Evolutionary conservation across 1,140 invertebrate species (phyloP), one percentile per base, ranked within the genome.

Genomic region (Drosophila suzukii): DNA sequence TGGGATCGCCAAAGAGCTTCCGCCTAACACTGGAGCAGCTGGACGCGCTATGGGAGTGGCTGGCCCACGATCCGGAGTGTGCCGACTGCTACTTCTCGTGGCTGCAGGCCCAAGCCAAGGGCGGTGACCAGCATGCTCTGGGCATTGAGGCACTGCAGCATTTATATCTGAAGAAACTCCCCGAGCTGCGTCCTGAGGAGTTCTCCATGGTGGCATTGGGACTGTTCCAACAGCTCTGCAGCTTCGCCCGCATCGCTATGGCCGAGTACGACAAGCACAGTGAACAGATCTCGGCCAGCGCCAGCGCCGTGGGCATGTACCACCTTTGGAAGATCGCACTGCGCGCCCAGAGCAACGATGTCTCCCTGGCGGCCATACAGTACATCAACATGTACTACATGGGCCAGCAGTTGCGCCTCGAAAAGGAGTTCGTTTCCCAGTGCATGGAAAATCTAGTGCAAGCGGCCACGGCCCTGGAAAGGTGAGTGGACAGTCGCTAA

Each of bases 311-410:
- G 30, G 97, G 97, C 12, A 98, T 98, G 96, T 96, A 97, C 92
- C 97, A 98, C 84, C 93, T 98, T 17, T 99, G 98, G 97, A 96
- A 96, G 91, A 98, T 99, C 70, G 98, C 98, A 0, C 92, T 98
- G 0, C 93, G 96, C 72, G 97, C 97, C 1, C 96, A 96, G 68
- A 98, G 96, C 91, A 98, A 97, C 93, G 97, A 98, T 92, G 98
- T 98, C 0, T 98, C 97, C 68, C 96, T 98, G 95, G 96, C 97
- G 6, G 97, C 98, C 1, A 98, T 98, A 63, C 97, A 98, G 86
- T 98, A 98, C 90, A 93, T 98, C 36, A 98, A 98, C 90, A 96
- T 95, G 79, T 98, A 97, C 86, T 99, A 98, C 92, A 97, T 98
- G 94, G 97, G 97, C 27, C 95, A 97, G 73, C 96, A 97, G 91